phyloP scores from a whole-genome alignment of 2,797 vertebrate genomes.

The Falco rusticolus region DNA sequence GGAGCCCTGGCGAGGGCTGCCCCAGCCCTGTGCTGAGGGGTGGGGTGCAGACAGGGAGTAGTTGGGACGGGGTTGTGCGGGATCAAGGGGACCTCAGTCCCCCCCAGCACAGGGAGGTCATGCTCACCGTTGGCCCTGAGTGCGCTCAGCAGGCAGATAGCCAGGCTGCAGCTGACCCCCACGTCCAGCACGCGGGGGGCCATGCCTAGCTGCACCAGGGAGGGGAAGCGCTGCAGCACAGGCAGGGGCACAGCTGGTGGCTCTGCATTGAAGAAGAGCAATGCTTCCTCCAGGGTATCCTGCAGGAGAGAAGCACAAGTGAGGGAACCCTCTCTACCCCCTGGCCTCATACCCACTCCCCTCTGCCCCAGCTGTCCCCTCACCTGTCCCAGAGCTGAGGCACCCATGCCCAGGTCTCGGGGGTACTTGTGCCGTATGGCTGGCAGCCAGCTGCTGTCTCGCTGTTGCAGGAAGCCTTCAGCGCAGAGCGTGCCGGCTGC shows the following conservation, averaged over 20 bases:
- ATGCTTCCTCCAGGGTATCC: constrained; percentile 74
- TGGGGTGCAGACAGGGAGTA: background rate
- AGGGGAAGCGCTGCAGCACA: constrained; percentile 86
- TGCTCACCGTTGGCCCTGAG: constrained; percentile 85
- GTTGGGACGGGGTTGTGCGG: background rate
- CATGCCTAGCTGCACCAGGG: constrained; percentile 83
- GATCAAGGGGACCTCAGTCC: background rate
- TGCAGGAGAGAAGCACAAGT: background rate
- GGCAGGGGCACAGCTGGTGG: constrained; percentile 83
- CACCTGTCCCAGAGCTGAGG: constrained; percentile 36
- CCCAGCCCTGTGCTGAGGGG: background rate
- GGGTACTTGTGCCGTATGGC: constrained; percentile 86
- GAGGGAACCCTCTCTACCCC: background rate
- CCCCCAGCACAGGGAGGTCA: rapidly evolving
- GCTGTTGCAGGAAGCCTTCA: constrained; percentile 81
- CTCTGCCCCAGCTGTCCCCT: background rate
- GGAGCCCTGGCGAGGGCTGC: background rate
- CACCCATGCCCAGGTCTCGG: constrained; percentile 9
- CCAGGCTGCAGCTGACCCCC: constrained; percentile 83
- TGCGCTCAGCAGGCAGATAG: constrained; percentile 80
- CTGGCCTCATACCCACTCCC: rapidly evolving
- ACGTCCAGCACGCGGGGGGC: constrained; percentile 82
- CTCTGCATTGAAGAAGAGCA: constrained; percentile 82
- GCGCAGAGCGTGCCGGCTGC: constrained; percentile 83
- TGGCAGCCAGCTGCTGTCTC: constrained; percentile 84